Base-by-base conservation (phyloP, 2,797 vertebrate genomes). In the Lycodopsis pacificus region DNA sequence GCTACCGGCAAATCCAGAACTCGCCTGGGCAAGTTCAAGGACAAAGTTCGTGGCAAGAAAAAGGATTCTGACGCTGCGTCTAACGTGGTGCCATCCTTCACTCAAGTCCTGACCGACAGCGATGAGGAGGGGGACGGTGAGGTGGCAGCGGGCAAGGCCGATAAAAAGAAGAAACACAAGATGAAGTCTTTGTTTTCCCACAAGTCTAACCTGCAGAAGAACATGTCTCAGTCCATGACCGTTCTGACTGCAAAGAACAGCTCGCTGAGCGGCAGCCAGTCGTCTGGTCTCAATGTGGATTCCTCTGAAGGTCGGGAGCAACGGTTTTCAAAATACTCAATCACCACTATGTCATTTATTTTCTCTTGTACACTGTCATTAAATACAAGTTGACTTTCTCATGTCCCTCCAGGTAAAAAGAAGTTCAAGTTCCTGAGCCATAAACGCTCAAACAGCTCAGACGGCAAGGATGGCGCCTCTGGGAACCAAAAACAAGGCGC, bases 221-320 rank as follows among this genome's bases (percentile, higher is more conserved):
- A 95, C 0, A 89, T 97, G 59, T 99, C 98, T 2, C 98, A 98
- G 92, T 99, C 98, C 58, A 96, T 98, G 97, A 97, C 96, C 0
- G 94, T 96, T 0, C 94, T 95, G 59, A 94, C 95, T 0, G 93
- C 71, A 8, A 95, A 88, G 76, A 93, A 93, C 86, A 89, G 94
- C 0, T 42, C 92, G 0, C 89, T 95, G 65, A 94, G 90, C 0
- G 81, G 91, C 74, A 95, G 95, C 84, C 89, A 87, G 4, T 94
- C 94, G 0, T 95, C 95, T 46, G 95, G 93, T 30, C 87, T 95
- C 12, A 95, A 95, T 20, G 70, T 92, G 13, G 95, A 96, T 2
- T 38, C 92, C 19, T 88, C 91, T 48, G 95, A 95, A 61, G 95
- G 95, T 95, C 27, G 76, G 86, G 2, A 58, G 14, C 32, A 5